Evolutionary conservation across 2,797 vertebrate genomes (phyloP).

Genomic region (Periparus ater): DNA sequence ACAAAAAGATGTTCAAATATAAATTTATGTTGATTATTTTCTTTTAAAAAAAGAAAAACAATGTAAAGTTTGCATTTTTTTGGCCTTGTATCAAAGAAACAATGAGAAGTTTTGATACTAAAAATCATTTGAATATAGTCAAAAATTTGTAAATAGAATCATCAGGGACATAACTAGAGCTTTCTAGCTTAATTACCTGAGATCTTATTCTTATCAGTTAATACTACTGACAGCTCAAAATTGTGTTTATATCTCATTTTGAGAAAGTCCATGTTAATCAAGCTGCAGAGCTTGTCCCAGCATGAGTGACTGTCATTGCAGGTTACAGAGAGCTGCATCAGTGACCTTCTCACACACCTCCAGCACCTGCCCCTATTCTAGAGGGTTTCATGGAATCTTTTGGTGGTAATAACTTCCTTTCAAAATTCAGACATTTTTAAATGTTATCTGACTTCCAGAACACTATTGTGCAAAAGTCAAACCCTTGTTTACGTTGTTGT

Average conservation of each 20-base stretch:
- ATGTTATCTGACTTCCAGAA: background rate
- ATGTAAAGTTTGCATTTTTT: background rate
- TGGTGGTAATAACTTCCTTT: background rate
- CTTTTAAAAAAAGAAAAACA: background rate
- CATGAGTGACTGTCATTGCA: background rate
- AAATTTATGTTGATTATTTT: background rate
- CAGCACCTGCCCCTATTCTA: background rate
- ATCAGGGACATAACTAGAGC: background rate
- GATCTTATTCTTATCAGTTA: background rate
- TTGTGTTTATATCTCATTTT: background rate
- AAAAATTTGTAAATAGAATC: background rate
- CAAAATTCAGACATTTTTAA: background rate
- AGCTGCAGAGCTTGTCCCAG: background rate
- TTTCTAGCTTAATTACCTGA: background rate
- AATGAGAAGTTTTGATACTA: background rate
- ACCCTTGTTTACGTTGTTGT: background rate
- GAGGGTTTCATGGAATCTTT: accelerated
- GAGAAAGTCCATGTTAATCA: background rate
- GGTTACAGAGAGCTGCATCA: background rate
- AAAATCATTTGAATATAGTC: background rate
- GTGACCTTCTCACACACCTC: background rate
- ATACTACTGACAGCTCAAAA: background rate
- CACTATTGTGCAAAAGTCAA: background rate
- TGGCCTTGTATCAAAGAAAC: background rate
- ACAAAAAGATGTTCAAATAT: background rate